Percentiles rank a stretch among this genome's conserved stretches.
phyloP scores from a whole-genome alignment of 2,888 invertebrate species.

The Venusia cambrica region DNA sequence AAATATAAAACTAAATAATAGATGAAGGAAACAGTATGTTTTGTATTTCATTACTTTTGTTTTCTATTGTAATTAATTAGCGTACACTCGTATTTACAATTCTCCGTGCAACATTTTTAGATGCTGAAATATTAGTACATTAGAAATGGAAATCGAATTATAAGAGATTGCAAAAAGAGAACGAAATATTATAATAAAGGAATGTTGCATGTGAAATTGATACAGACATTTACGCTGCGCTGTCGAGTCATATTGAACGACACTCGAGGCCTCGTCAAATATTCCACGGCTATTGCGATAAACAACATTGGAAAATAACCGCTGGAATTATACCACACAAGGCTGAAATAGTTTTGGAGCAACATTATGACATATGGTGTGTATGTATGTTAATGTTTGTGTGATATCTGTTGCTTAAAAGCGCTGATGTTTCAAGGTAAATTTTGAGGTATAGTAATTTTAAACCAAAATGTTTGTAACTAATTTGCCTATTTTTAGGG shows the following conservation, averaged over 20 bases:
- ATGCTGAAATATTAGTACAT: too few species aligned
- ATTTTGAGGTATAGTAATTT: too few species aligned
- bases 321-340: slow-evolving; percentile 21
- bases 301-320: slow-evolving; percentile 48
- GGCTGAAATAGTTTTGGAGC: too few species aligned
- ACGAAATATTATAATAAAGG: slow-evolving; percentile 16
- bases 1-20: slow-evolving; percentile 45
- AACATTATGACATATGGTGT: too few species aligned
- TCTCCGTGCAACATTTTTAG: slow-evolving; percentile 53
- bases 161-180: slow-evolving; percentile 5
- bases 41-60: slow-evolving; percentile 28
- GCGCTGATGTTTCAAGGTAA: too few species aligned
- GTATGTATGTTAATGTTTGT: too few species aligned
- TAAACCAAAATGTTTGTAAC: too few species aligned
- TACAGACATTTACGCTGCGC: slow-evolving; percentile 51
- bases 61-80: slow-evolving; percentile 45
- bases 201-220: slow-evolving; percentile 56
- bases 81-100: slow-evolving; percentile 58
- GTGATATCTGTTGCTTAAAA: too few species aligned
- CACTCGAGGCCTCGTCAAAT: slow-evolving; percentile 32
- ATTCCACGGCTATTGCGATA: slow-evolving; percentile 49
- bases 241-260: slow-evolving; percentile 56
- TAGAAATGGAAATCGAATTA: slow-evolving; percentile 1
- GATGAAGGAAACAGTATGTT: slow-evolving; percentile 65
- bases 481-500: too few species aligned